Conservation (phyloP, 2,888 invertebrate genomes). For the Cerceris ruficornis region DNA sequence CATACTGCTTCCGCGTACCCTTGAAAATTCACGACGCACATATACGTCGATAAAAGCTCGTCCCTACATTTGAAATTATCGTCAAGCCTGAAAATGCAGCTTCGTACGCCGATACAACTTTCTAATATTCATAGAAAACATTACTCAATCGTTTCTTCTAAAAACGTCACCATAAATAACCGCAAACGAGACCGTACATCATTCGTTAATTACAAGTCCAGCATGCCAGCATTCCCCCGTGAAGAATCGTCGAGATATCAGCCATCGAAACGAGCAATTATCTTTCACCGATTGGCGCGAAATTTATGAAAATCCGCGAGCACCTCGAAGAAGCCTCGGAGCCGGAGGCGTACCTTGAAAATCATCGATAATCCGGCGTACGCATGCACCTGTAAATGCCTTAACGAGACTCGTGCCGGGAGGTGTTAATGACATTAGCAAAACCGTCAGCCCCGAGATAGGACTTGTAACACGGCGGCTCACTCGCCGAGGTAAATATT, state of each 20-base stretch:
- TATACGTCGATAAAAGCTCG: too few relatives aligned
- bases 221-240: background rate
- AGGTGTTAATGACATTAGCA: conserved; percentile 59
- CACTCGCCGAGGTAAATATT: conserved; percentile 65
- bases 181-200: too few relatives aligned
- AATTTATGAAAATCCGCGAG: conserved; percentile 1
- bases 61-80: too few relatives aligned
- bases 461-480: conserved; percentile 41
- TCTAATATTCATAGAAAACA: too few relatives aligned
- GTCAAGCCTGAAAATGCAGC: too few relatives aligned
- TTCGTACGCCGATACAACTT: too few relatives aligned
- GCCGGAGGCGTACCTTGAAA: conserved; percentile 2
- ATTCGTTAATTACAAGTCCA: background rate
- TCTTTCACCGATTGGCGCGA: background rate
- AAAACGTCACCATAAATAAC: too few relatives aligned
- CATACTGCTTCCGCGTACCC: too few relatives aligned
- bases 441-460: conserved; percentile 49
- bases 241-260: background rate
- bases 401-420: conserved; percentile 43
- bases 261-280: background rate
- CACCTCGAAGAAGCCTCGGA: background rate
- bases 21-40: too few relatives aligned
- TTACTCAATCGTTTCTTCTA: too few relatives aligned
- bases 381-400: conserved; percentile 35
- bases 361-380: conserved; percentile 45